Evolutionary conservation across 2,888 invertebrate genomes (phyloP).

Genomic region (Drosophila nr. medialis): DNA sequence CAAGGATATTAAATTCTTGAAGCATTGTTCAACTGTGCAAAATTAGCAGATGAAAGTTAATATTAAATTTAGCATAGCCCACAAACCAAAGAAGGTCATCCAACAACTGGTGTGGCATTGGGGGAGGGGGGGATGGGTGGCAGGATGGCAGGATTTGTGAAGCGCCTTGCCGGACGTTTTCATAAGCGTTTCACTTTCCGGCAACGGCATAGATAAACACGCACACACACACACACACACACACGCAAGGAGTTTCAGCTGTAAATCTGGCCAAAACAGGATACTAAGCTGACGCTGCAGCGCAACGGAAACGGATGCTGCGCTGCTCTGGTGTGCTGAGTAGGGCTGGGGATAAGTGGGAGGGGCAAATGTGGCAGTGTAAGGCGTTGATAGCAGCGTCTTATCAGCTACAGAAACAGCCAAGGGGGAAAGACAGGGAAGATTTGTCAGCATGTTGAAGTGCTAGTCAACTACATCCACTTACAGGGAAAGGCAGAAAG

Average conservation of each 20-base stretch:
- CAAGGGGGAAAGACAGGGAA: not conserved
- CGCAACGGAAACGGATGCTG: conserved; percentile 72
- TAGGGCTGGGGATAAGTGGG: not conserved
- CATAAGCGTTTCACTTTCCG: conserved; percentile 80
- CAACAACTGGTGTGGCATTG: not conserved
- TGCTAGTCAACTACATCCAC: conserved; percentile 23
- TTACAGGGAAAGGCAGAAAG: not conserved
- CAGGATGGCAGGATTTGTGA: conserved; percentile 1
- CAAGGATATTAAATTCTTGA: conserved; percentile 67
- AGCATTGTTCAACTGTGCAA: conserved; percentile 69
- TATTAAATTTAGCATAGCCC: conserved; percentile 68
- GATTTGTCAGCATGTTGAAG: conserved; percentile 25
- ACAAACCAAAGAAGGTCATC: conserved; percentile 56
- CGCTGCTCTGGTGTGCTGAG: conserved; percentile 4
- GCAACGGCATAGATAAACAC: conserved; percentile 64
- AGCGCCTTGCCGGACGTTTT: conserved; percentile 60
- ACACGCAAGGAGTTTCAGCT: conserved; percentile 56
- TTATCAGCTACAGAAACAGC: conserved; percentile 57
- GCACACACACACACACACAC: conserved; percentile 18
- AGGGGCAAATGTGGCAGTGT: conserved; percentile 8
- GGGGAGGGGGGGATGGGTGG: not conserved
- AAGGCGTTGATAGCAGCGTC: conserved; percentile 76
- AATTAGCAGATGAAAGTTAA: conserved; percentile 64
- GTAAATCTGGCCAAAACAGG: conserved; percentile 75
- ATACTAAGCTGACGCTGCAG: conserved; percentile 68